Conservation (phyloP, 2,113 vertebrate species). For the Bos indicus region DNA sequence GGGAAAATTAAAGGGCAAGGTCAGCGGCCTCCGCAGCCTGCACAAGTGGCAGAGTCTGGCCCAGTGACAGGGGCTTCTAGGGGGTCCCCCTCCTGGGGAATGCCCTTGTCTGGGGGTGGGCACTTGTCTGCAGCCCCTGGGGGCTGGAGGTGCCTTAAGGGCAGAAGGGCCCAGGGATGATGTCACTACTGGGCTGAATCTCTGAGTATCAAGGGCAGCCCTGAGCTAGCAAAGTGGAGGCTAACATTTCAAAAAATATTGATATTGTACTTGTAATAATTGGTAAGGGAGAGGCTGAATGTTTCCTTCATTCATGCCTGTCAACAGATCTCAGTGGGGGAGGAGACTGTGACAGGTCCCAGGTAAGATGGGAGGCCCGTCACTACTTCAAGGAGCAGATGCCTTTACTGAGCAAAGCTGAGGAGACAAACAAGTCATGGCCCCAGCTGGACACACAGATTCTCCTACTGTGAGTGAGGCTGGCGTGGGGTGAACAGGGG, state of each 20-base stretch:
- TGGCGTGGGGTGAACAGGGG: no score
- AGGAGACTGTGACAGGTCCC: rapidly evolving
- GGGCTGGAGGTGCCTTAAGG: neutral
- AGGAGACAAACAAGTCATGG: rapidly evolving
- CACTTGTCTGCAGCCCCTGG: neutral
- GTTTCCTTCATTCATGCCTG: rapidly evolving
- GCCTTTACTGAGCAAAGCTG: no score
- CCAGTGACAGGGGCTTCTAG: neutral
- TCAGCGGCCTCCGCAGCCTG: neutral
- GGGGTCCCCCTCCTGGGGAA: neutral
- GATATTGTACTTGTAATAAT: neutral
- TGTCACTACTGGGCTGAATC: rapidly evolving
- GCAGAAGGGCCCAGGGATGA: neutral
- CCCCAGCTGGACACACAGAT: rapidly evolving
- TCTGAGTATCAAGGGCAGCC: neutral
- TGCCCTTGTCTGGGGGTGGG: neutral
- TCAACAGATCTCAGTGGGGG: rapidly evolving
- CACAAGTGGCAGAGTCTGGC: neutral
- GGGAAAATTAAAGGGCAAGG: neutral
- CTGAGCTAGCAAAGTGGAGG: rapidly evolving
- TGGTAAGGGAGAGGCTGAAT: neutral
- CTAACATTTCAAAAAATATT: neutral
- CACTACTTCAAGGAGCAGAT: neutral
- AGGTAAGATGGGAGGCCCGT: rapidly evolving
- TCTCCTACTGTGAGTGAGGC: neutral